These are phyloP conservation scores for Nothoprocta pentlandii DNA, from an alignment of 2,113 vertebrate genomes.

Conservation along the genomic window DNA sequence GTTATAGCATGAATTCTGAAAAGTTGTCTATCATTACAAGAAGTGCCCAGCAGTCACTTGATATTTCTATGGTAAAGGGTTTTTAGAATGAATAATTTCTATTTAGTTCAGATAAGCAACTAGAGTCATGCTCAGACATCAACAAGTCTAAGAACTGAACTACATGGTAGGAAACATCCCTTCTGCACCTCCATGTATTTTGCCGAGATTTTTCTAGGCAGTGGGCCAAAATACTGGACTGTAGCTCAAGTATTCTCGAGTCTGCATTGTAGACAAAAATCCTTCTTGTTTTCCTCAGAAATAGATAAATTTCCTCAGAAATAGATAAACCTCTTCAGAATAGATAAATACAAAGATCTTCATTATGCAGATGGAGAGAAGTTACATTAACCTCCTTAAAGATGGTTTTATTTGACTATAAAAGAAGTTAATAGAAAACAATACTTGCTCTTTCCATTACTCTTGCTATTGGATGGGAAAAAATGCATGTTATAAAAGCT, in stretches of 20 bases:
- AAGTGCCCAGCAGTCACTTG: background rate
- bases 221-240: background rate
- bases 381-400: too few species aligned
- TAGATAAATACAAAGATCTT: background rate
- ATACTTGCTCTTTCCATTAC: background rate
- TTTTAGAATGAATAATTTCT: background rate
- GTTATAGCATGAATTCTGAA: rapidly evolving
- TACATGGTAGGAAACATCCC: background rate
- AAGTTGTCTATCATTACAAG: background rate
- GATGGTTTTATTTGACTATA: background rate
- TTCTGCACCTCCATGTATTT: background rate
- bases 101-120: background rate
- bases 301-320: too few species aligned
- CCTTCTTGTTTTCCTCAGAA: background rate
- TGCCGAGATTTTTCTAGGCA: background rate
- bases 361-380: background rate
- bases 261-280: background rate
- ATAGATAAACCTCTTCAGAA: too few species aligned
- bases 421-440: background rate
- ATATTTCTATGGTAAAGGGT: background rate
- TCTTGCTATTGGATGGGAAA: background rate
- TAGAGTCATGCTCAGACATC: background rate
- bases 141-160: background rate
- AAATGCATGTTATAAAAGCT: background rate
- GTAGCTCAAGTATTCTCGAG: background rate